These are phyloP conservation scores for Thunnus thynnus DNA, from an alignment of 2,113 vertebrate species.

Conservation along the genomic window DNA sequence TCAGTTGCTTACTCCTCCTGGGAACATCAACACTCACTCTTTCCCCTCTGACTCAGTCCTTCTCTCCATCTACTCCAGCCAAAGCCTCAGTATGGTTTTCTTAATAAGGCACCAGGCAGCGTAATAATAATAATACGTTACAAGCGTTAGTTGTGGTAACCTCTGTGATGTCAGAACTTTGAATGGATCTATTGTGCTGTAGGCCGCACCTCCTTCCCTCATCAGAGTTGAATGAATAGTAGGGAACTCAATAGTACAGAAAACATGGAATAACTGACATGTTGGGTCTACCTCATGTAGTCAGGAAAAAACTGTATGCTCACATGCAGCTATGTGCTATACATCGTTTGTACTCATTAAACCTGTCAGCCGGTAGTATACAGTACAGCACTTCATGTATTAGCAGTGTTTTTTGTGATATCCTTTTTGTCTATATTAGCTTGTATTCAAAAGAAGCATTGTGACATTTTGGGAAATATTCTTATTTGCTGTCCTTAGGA, in stretches of 20 bases:
- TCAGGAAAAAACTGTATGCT: slow-evolving; percentile 37
- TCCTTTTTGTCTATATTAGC: no score
- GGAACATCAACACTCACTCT: slow-evolving; percentile 76
- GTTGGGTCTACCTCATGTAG: not conserved
- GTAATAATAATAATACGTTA: slow-evolving; percentile 76
- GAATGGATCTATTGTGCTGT: slow-evolving; percentile 79
- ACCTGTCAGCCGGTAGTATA: no score
- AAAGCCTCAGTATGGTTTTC: slow-evolving; percentile 74
- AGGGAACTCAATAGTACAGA: slow-evolving; percentile 37
- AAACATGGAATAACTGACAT: slow-evolving; percentile 73
- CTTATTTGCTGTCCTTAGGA: no score
- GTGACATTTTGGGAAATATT: no score
- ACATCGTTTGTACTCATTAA: no score
- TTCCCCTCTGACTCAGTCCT: slow-evolving; percentile 84
- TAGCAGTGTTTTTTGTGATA: no score
- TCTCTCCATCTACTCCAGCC: slow-evolving; percentile 65
- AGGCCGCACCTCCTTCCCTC: slow-evolving; percentile 38
- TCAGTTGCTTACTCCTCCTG: slow-evolving; percentile 43
- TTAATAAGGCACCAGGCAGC: slow-evolving; percentile 71
- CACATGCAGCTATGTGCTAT: not conserved
- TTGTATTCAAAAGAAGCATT: no score
- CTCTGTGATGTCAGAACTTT: slow-evolving; percentile 72
- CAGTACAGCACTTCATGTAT: no score
- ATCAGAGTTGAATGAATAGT: slow-evolving; percentile 42
- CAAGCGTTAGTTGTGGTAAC: slow-evolving; percentile 69